These are phyloP conservation scores for Metellina segmentata DNA, from an alignment of 2,888 invertebrate species.

Conservation along the genomic window DNA sequence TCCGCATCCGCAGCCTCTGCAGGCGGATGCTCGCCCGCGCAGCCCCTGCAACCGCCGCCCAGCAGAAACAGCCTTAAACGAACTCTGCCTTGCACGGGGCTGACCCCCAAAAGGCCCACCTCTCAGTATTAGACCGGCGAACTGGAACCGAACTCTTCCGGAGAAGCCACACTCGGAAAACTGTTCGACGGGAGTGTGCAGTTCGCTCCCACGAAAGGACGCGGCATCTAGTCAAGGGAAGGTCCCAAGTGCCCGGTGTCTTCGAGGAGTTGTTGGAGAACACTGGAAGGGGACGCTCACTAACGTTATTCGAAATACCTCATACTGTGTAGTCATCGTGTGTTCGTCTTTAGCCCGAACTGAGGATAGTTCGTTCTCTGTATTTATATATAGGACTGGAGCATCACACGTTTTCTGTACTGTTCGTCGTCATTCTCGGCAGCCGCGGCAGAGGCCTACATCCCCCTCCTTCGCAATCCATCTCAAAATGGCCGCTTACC, in stretches of 20 bases:
- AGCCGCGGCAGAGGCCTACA: too few relatives aligned
- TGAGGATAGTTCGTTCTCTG: background rate
- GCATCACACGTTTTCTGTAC: too few relatives aligned
- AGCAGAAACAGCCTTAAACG: background rate
- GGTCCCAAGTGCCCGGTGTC: too few relatives aligned
- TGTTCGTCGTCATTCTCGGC: too few relatives aligned
- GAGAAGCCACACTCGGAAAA: background rate
- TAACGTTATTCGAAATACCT: slow-evolving; percentile 13
- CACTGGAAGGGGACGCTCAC: too few relatives aligned
- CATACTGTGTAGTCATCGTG: slow-evolving; percentile 39
- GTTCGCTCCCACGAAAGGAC: too few relatives aligned
- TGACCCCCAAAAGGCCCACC: background rate
- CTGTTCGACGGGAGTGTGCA: too few relatives aligned
- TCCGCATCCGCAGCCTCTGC: slow-evolving; percentile 68
- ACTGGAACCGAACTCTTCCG: background rate
- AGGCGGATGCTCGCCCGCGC: slow-evolving; percentile 47
- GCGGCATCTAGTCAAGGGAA: too few relatives aligned
- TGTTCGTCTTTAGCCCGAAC: slow-evolving; percentile 15
- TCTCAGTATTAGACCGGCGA: background rate
- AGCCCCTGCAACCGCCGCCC: background rate
- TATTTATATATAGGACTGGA: background rate
- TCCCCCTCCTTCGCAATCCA: too few relatives aligned
- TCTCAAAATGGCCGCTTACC: too few relatives aligned
- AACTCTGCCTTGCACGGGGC: background rate
- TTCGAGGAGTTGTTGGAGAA: too few relatives aligned